Conservation (phyloP, 2,888 invertebrate genomes). For the Hydrotaea diabolus region DNA sequence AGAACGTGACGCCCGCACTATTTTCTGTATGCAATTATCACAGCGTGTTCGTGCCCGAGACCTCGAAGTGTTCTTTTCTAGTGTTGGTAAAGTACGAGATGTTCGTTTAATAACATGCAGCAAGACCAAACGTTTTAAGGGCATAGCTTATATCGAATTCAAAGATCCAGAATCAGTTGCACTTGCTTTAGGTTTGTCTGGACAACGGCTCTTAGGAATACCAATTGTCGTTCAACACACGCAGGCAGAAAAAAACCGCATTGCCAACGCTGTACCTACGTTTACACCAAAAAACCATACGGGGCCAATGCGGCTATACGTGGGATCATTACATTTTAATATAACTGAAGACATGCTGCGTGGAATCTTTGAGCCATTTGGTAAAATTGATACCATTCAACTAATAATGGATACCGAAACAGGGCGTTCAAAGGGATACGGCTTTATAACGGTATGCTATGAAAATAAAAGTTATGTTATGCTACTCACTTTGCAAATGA, state of each 20-base stretch:
- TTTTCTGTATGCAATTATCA: slow-evolving; percentile 99
- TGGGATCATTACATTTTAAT: slow-evolving; percentile 98
- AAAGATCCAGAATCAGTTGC: slow-evolving; percentile 98
- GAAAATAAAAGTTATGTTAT: background rate
- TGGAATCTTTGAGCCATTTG: slow-evolving; percentile 99
- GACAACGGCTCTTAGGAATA: slow-evolving; percentile 96
- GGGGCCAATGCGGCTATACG: slow-evolving; percentile 98
- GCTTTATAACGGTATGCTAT: slow-evolving; percentile 93
- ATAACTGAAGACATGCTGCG: slow-evolving; percentile 99
- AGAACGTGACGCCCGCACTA: slow-evolving; percentile 98
- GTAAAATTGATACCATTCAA: slow-evolving; percentile 97
- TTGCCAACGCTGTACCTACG: slow-evolving; percentile 92
- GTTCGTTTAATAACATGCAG: slow-evolving; percentile 99
- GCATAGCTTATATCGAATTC: slow-evolving; percentile 99
- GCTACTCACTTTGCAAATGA: too few species aligned
- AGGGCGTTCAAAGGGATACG: slow-evolving; percentile 97
- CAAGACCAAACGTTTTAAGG: slow-evolving; percentile 98
- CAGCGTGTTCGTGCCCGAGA: slow-evolving; percentile 96
- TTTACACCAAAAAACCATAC: slow-evolving; percentile 92
- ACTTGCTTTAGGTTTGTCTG: slow-evolving; percentile 95
- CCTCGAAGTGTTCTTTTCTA: slow-evolving; percentile 98
- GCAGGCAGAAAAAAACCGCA: slow-evolving; percentile 96
- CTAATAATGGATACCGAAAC: slow-evolving; percentile 97
- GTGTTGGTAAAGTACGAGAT: slow-evolving; percentile 98
- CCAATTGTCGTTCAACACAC: slow-evolving; percentile 99